phyloP scores from a whole-genome alignment of 1,140 invertebrate species.

The Harpegnathos saltator region DNA sequence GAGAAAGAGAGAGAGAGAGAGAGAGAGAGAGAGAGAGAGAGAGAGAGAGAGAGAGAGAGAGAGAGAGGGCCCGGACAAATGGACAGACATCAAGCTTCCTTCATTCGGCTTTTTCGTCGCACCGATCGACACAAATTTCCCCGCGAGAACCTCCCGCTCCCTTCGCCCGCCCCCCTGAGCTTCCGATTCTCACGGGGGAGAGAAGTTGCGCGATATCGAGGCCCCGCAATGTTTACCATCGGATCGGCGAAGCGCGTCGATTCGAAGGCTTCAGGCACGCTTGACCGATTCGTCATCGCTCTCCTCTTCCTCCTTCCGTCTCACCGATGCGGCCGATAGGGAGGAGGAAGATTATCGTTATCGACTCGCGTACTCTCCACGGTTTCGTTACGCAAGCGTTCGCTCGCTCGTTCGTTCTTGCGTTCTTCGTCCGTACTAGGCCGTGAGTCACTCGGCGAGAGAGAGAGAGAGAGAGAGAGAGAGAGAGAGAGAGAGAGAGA shows the following conservation, averaged over 20 bases:
- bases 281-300: constrained; percentile 59
- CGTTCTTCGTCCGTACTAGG: not conserved
- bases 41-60: no score
- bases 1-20: no score
- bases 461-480: no score
- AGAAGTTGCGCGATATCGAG: not conserved
- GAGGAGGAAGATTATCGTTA: constrained; percentile 72
- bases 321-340: constrained; percentile 11
- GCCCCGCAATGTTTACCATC: constrained; percentile 27
- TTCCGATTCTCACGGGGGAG: not conserved
- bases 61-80: no score
- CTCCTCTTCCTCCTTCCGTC: constrained; percentile 6
- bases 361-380: constrained; percentile 59
- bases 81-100: no score
- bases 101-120: no score
- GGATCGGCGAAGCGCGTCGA: constrained; percentile 27
- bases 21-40: no score
- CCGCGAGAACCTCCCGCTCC: no score
- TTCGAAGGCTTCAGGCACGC: constrained; percentile 43
- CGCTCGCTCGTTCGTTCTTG: no score
- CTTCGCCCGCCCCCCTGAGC: not conserved
- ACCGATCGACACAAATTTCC: no score
- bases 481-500: no score
- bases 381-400: constrained; percentile 65
- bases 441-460: constrained; percentile 70